Evolutionary conservation across 1,140 invertebrate species (phyloP), one percentile per base, ranked within the genome.

Genomic region (Pteromalus puparum): DNA sequence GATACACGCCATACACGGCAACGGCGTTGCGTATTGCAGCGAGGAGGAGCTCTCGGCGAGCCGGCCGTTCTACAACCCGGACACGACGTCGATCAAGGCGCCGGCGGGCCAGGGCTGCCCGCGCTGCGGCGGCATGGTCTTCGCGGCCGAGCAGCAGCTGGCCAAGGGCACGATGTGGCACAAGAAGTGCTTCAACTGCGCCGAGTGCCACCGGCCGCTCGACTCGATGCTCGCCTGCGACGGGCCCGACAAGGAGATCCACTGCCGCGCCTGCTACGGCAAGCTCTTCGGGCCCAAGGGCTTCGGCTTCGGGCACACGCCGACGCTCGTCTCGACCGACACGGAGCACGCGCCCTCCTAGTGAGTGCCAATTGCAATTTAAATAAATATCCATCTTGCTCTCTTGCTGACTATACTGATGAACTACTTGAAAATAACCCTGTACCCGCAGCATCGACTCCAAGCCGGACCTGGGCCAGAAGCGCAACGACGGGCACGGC

Each of bases 81-180:
- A 98, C 90, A 98, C 97, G 68, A 98, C 97, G 42, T 96, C 96
- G 28, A 98, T 98, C 89, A 97, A 96, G 91, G 97, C 97, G 9
- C 96, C 97, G 80, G 95, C 96, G 84, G 97, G 97, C 61, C 97
- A 98, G 93, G 97, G 97, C 42, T 98, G 98, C 91, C 97, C 97
- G 1, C 95, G 98, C 82, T 98, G 98, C 91, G 97, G 97, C 77
- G 98, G 98, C 85, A 97, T 97, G 94, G 98, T 99, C 13, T 99
- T 98, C 91, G 97, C 97, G 70, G 98, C 98, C 87, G 98, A 99
- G 92, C 97, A 98, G 93, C 97, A 98, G 93, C 94, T 98, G 67
- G 97, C 97, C 88, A 98, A 98, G 91, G 97, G 97, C 93, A 97
- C 96, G 95, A 97, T 97, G 95, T 99, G 98, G 97, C 98, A 99